Conservation (phyloP, 2,113 vertebrate species). For the Vanacampus margaritifer region DNA sequence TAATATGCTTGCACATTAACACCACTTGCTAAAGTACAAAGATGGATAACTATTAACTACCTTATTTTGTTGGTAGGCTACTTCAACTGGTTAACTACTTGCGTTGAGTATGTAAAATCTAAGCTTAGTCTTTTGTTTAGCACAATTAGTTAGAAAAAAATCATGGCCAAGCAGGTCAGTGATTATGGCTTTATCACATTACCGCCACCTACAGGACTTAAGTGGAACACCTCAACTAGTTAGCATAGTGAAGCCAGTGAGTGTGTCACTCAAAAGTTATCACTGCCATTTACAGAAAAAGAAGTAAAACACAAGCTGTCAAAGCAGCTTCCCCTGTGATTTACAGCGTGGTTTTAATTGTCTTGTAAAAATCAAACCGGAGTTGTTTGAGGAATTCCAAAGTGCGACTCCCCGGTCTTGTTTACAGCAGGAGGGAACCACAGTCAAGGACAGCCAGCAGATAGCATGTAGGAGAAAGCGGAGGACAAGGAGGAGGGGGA, state of each 20-base stretch:
- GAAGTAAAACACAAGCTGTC: constrained; percentile 10
- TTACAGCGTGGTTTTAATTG: constrained; percentile 75
- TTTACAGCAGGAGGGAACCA: constrained; percentile 64
- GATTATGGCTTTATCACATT: background rate
- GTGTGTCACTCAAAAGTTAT: background rate
- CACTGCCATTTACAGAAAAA: constrained; percentile 4
- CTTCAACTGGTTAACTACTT: too few species aligned
- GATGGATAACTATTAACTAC: too few species aligned
- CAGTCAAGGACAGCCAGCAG: constrained; percentile 67
- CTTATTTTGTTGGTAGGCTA: too few species aligned
- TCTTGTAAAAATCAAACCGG: constrained; percentile 76
- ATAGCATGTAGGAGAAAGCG: constrained; percentile 32
- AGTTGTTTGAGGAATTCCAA: constrained; percentile 74
- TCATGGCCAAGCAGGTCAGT: too few species aligned
- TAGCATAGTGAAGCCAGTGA: background rate
- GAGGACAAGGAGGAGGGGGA: constrained; percentile 33
- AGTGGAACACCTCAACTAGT: background rate
- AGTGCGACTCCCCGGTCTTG: constrained; percentile 64
- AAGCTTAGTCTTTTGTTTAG: too few species aligned
- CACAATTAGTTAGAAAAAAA: too few species aligned
- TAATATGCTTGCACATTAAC: too few species aligned
- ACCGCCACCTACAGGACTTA: too few species aligned
- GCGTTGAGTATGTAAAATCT: too few species aligned
- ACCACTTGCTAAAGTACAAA: too few species aligned
- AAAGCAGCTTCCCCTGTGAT: constrained; percentile 52